Base-by-base conservation (phyloP, 2,888 invertebrate genomes). In the Diarsia brunnea region DNA sequence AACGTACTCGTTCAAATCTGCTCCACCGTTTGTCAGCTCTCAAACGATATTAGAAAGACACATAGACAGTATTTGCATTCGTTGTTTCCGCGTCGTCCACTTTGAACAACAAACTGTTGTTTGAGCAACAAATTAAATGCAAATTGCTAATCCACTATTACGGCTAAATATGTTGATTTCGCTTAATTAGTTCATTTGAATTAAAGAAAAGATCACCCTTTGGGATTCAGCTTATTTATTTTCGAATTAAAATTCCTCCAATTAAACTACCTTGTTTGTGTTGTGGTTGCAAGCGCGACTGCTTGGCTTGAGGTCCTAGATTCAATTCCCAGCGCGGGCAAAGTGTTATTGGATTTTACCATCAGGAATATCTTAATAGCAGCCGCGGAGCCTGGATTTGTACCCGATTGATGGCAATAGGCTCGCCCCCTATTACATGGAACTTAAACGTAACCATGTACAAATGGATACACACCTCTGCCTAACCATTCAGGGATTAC, bases 141-240 rank as follows among this genome's bases (percentile, higher is more conserved):
- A 87, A 85, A 87, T 87, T 66, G 66, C 85, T 68, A 73, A 74
- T 84, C 55, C 8, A 68, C 68, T 69, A 77, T 82, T 82, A 64
- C 65, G 58, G 31, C 83, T 77, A 65, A 72, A 27, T 75, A 75
- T 61, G 64, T 68, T 75, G 77, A 78, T 84, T 78, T 69, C 38
- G 51, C 45, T 69, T 84, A 79, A 79, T 79, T 84, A 71, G 60
- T 79, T 70, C 64, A 65, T 79, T 84, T 71, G n/a, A 24, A 43
- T 8, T n/a, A 27, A 53, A 79, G 43, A 79, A 79, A 43, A 43
- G 51, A 70, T 60, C 64, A 21, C 70, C 65, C 53, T 31, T 1
- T 1, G 63, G 61, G 66, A 64, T 65, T 38, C 72, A 60, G 38
- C 79, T 43, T 71, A 49, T 47, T 84, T 71, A 58, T 19, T 60